A percentile compares a stretch with the other conserved stretches of the same genome.
These are phyloP conservation scores for Oppia nitens DNA, from an alignment of 1,140 invertebrate genomes.

Conservation along the genomic window DNA sequence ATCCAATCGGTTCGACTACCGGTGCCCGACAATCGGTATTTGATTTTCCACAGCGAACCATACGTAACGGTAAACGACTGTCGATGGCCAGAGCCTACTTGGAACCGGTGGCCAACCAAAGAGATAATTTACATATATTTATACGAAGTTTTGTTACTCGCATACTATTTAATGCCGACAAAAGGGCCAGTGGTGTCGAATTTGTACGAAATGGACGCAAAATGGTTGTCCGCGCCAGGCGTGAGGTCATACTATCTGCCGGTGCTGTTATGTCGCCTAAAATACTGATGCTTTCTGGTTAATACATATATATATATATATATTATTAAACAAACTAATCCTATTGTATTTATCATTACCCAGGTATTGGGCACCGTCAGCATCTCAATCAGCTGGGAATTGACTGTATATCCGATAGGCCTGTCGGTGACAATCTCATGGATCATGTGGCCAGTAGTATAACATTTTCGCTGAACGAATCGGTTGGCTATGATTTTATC, in stretches of 20 bases:
- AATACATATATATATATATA: no score
- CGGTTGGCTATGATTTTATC: no score
- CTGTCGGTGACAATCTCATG: no score
- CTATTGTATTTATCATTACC: not conserved
- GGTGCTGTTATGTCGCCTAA: conserved; percentile 79
- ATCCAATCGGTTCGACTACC: conserved; percentile 12
- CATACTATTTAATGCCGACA: conserved; percentile 60
- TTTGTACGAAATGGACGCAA: conserved; percentile 51
- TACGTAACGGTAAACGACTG: conserved; percentile 58
- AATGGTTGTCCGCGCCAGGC: conserved; percentile 49
- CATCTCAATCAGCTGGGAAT: conserved; percentile 58
- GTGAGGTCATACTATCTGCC: conserved; percentile 68
- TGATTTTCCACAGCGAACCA: conserved; percentile 50
- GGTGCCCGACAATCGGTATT: conserved; percentile 28
- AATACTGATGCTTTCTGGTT: conserved; percentile 76
- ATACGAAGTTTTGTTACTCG: conserved; percentile 18
- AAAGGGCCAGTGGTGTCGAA: conserved; percentile 64
- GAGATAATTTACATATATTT: conserved; percentile 60
- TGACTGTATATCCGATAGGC: no score
- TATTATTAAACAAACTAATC: not conserved
- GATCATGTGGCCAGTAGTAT: no score
- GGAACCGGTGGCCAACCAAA: conserved; percentile 45
- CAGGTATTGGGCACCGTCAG: conserved; percentile 21
- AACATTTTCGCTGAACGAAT: no score
- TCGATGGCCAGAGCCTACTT: conserved; percentile 76